Evolutionary conservation across 2,113 vertebrate species (phyloP), one percentile per base, ranked within the genome.

Genomic region (Corythoichthys haematopterus): DNA sequence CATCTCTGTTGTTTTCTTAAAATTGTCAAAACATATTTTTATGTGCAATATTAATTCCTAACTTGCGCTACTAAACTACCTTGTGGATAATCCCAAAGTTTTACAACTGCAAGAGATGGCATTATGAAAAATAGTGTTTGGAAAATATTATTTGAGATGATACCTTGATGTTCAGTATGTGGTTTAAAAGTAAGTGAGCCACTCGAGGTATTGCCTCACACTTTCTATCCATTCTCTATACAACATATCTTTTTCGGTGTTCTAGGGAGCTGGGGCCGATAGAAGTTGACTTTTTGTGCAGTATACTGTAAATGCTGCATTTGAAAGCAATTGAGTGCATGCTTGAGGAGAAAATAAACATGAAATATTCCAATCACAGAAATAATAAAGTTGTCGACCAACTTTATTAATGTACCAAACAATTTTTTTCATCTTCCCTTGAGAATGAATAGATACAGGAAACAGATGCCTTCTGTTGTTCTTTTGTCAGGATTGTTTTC

Each of bases 401-500:
- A 85, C 56, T 69, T 78, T 7, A 80, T 83, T 64, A 76, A 68
- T 69, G 65, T 45, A 63, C 70, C 61, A 74, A 69, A 67, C 66
- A 1, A 62, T 33, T 33, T 47, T 7, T 43, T 62, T 13, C 9
- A 76, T 15, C 58, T 64, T 68, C 80, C 76, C 80, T n/a, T 14
- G 60, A 62, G 52, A 69, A 78, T 70, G 67, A 64, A 57, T 50
- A 64, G 2, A 4, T 53, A 37, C 48, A 77, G 53, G 60, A 76
- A 58, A 69, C 37, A 57, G 65, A 64, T 51, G 58, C 60, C 14
- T 66, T 70, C 71, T 40, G 43, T 45, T 71, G 71, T 71, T 65
- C 60, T 48, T 48, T 78, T 56, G 66, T 68, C 63, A 75, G 66
- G 56, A 75, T 72, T 76, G 62, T 65, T 76, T 77, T 72, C 66